Evolutionary conservation across 2,797 vertebrate species (phyloP).

Genomic region (Enoplosus armatus): DNA sequence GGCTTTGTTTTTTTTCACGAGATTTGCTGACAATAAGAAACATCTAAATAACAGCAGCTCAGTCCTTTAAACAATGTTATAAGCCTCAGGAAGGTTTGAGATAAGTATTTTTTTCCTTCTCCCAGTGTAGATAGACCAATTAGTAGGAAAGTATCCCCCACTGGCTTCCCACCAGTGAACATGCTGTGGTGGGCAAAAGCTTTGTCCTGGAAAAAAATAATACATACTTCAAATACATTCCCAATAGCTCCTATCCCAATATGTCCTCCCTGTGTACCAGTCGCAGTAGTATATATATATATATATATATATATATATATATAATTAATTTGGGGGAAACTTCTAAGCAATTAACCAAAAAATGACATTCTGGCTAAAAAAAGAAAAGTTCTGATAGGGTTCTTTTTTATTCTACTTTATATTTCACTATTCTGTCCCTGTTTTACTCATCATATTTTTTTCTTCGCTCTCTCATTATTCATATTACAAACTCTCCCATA

Average conservation of each 20-base stretch:
- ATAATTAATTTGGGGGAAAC: background rate
- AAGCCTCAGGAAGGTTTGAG: too few species aligned
- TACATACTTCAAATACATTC: background rate
- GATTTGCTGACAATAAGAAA: too few species aligned
- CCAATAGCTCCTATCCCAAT: background rate
- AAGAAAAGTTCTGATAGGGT: background rate
- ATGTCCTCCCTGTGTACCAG: background rate
- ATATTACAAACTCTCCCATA: background rate
- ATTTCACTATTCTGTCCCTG: background rate
- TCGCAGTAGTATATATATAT: too few species aligned
- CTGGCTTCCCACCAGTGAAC: conserved; percentile 4
- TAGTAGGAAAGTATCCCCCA: background rate
- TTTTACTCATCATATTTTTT: background rate
- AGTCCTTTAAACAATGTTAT: too few species aligned
- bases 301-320: too few species aligned
- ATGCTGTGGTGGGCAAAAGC: background rate
- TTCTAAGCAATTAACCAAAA: background rate
- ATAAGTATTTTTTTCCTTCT: background rate
- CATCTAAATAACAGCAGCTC: background rate
- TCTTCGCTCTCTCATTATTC: background rate
- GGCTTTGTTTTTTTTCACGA: too few species aligned
- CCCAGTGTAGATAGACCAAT: background rate
- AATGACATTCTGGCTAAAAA: background rate
- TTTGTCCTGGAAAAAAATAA: background rate
- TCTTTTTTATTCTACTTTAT: background rate